These are phyloP conservation scores for Conus canariensis DNA, from an alignment of 2,888 invertebrate species.

Conservation along the genomic window DNA sequence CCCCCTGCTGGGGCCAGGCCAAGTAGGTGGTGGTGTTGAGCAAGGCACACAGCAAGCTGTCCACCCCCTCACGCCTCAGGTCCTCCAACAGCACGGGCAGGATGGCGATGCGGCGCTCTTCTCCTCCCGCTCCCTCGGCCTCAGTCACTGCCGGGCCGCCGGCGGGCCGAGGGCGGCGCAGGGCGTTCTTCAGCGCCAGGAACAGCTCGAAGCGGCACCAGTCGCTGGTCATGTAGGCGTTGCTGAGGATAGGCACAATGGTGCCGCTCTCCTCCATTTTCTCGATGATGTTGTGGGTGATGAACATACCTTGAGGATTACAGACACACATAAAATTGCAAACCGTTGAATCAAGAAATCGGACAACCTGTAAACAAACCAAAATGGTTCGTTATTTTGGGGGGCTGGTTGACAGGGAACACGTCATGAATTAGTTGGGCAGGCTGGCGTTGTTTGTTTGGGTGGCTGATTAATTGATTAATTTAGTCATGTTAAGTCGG, in stretches of 20 bases:
- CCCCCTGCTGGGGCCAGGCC: neutral
- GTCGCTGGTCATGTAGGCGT: conserved; percentile 35
- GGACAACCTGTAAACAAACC: neutral
- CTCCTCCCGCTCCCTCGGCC: no score
- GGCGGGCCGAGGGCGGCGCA: neutral
- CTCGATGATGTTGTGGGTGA: conserved; percentile 42
- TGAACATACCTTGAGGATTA: conserved; percentile 20
- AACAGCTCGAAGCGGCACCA: conserved; percentile 42
- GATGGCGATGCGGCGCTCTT: neutral
- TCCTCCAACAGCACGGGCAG: conserved; percentile 29
- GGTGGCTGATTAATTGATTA: no score
- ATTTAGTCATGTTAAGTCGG: no score
- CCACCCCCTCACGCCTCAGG: neutral
- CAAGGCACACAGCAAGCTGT: conserved; percentile 21
- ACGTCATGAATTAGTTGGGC: no score
- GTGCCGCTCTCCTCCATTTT: conserved; percentile 31
- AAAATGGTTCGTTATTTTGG: no score
- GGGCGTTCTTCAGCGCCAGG: conserved; percentile 2
- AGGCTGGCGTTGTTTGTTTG: no score
- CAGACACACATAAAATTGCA: neutral
- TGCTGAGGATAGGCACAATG: conserved; percentile 33
- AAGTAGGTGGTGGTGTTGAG: conserved; percentile 32
- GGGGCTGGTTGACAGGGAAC: neutral
- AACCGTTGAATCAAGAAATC: neutral
- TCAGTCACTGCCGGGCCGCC: no score